Evolutionary conservation across 2,888 invertebrate species (phyloP).

Genomic region (Dicyrtomina minuta): DNA sequence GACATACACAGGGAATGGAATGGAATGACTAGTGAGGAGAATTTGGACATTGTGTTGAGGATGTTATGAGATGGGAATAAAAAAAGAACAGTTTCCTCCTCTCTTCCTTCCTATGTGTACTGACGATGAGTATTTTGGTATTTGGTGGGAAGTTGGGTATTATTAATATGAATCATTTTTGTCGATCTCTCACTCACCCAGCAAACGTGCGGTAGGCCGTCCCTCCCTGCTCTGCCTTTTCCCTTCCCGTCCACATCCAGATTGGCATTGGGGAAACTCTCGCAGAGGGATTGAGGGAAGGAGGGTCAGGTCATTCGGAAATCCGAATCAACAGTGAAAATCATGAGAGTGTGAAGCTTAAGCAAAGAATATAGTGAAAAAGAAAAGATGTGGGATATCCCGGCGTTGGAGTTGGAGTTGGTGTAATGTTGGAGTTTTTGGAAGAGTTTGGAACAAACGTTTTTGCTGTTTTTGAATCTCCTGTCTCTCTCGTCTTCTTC

Average conservation of each 20-base stretch:
- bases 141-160: conserved; percentile 11
- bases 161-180: conserved; percentile 24
- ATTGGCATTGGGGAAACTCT: conserved; percentile 21
- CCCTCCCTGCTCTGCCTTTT: too few species aligned
- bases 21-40: not conserved
- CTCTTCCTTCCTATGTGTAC: not conserved
- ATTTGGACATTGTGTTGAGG: not conserved
- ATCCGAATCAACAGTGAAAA: conserved; percentile 22
- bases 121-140: too few species aligned
- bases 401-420: not conserved
- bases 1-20: not conserved
- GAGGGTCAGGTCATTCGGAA: conserved; percentile 28
- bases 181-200: conserved; percentile 1
- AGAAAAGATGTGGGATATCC: not conserved
- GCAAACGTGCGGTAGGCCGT: too few species aligned
- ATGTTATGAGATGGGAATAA: too few species aligned
- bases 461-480: too few species aligned
- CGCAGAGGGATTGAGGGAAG: conserved; percentile 11
- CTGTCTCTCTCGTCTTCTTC: too few species aligned
- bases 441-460: too few species aligned
- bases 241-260: not conserved
- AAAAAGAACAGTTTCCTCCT: too few species aligned
- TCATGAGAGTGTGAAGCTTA: conserved; percentile 26
- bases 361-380: conserved; percentile 9
- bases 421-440: not conserved